Percentiles rank a stretch among this genome's conserved stretches.
Conservation (phyloP, 2,113 vertebrate species). For the Taurulus bubalis region DNA sequence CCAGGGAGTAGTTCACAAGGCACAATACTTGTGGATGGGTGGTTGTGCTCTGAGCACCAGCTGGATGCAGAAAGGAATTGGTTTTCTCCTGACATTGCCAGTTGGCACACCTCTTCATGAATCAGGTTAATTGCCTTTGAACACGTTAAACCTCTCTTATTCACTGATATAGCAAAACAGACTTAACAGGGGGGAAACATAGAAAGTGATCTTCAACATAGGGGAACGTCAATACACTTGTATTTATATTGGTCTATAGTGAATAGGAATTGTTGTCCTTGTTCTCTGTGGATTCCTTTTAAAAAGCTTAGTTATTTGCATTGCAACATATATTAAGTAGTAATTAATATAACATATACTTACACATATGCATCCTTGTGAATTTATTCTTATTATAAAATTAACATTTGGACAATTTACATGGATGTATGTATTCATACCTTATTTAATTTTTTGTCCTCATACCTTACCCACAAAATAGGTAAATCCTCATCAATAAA, state of each 20-base stretch:
- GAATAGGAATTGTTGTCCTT: not conserved
- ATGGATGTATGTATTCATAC: not conserved
- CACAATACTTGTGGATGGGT: constrained; percentile 53
- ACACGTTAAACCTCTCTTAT: constrained; percentile 19
- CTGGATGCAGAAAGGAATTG: constrained; percentile 41
- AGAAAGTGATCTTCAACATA: constrained; percentile 5
- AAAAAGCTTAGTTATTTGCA: not conserved
- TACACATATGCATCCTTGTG: not conserved
- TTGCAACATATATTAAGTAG: not conserved
- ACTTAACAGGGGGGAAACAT: not conserved
- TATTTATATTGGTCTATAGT: not conserved
- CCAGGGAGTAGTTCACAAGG: constrained; percentile 52
- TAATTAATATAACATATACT: not conserved
- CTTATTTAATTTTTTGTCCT: not conserved
- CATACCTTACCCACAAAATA: not conserved
- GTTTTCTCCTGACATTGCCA: constrained; percentile 50
- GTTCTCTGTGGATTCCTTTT: too few relatives aligned
- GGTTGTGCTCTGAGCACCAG: constrained; percentile 46
- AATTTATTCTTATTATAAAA: not conserved
- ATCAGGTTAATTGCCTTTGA: constrained; percentile 49
- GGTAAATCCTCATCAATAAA: not conserved
- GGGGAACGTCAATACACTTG: not conserved
- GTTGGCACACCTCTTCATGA: constrained; percentile 49
- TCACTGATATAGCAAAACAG: constrained; percentile 4
- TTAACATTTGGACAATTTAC: not conserved